A percentile compares a stretch with the other conserved stretches of the same genome.
Evolutionary conservation across 2,113 vertebrate species (phyloP).

Genomic region (Amphiprion ocellaris): DNA sequence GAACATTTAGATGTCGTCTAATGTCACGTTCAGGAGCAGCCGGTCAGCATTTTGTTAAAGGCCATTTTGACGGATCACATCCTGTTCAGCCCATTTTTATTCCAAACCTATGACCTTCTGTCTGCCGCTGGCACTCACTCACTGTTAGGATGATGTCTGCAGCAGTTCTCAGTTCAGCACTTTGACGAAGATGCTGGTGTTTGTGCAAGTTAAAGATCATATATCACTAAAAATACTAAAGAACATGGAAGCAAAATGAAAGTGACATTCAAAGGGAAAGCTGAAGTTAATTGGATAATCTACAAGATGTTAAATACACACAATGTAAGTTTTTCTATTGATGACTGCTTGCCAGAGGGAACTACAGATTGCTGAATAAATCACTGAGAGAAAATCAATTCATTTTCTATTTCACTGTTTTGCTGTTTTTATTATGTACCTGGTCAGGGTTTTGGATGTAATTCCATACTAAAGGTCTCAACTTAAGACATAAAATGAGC

Average conservation of each 20-base stretch:
- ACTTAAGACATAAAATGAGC: conserved; percentile 41
- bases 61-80: conserved; percentile 13
- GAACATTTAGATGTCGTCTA: not conserved
- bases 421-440: conserved; percentile 3
- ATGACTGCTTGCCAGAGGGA: conserved; percentile 20
- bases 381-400: conserved; percentile 24
- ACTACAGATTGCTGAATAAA: conserved; percentile 38
- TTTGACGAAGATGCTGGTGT: not conserved
- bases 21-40: not conserved
- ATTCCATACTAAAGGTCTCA: conserved; percentile 6
- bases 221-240: not conserved
- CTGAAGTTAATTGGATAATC: conserved; percentile 7
- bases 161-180: not conserved
- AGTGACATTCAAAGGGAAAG: not conserved
- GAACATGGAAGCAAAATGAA: not conserved
- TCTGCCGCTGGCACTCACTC: not conserved
- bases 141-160: not conserved
- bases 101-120: not conserved
- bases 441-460: conserved; percentile 14
- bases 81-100: not conserved
- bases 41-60: conserved; percentile 24
- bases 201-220: not conserved
- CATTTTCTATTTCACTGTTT: conserved; percentile 19
- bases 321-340: conserved; percentile 18
- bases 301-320: conserved; percentile 6